A percentile compares a stretch with the other conserved stretches of the same genome.
Conservation (phyloP, 2,888 invertebrate genomes). For the Trissonchulus sp. region DNA sequence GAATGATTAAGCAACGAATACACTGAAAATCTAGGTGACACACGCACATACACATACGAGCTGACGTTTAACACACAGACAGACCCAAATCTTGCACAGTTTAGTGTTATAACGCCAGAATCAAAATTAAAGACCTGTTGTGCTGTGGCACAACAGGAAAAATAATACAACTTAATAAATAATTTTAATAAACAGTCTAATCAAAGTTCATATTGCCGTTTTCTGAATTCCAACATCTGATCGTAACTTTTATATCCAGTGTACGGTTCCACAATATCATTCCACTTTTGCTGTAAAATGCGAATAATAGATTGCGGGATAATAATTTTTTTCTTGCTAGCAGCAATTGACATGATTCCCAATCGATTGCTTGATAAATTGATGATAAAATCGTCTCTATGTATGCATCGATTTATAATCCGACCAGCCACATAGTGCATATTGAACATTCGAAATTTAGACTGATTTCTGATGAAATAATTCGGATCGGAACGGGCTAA, state of each 20-base stretch:
- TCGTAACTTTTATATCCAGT: conserved; percentile 7
- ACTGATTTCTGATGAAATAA: conserved; percentile 7
- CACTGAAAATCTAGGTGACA: too few species aligned
- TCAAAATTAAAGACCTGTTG: too few species aligned
- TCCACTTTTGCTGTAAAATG: neutral
- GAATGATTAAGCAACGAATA: too few species aligned
- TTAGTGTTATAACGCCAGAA: too few species aligned
- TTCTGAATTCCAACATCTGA: neutral
- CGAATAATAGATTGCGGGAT: neutral
- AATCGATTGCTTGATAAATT: neutral
- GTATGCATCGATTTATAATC: conserved; percentile 13
- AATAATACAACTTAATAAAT: too few species aligned
- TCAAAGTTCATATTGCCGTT: too few species aligned
- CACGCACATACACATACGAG: too few species aligned
- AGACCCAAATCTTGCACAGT: too few species aligned
- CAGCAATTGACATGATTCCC: neutral
- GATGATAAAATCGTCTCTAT: neutral
- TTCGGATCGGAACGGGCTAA: neutral
- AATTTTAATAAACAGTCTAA: too few species aligned
- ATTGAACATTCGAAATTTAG: neutral
- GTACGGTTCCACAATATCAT: neutral
- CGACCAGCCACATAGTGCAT: neutral
- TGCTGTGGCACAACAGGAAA: too few species aligned
- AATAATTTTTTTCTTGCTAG: neutral
- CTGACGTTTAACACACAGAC: too few species aligned